These are phyloP conservation scores for Clarias pachynema DNA, from an alignment of 2,797 vertebrate genomes.

Conservation along the genomic window DNA sequence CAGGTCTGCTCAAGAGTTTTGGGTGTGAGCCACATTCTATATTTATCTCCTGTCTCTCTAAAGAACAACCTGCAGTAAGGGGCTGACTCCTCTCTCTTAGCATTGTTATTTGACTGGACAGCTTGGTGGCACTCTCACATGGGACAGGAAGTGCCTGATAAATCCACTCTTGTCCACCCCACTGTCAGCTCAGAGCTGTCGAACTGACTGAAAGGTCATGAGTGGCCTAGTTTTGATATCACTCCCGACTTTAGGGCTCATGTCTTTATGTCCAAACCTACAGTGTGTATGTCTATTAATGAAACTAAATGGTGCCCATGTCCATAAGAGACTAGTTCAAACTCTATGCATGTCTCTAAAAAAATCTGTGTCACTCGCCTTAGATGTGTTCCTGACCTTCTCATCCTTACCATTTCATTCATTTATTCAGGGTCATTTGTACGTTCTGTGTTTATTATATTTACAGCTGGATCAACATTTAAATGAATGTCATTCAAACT, in stretches of 20 bases:
- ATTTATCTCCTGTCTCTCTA: conserved; percentile 33
- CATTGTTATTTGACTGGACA: conserved; percentile 51
- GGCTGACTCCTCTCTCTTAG: conserved; percentile 20
- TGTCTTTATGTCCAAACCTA: not conserved
- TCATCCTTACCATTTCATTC: not conserved
- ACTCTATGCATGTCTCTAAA: not conserved
- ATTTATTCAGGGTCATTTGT: not conserved
- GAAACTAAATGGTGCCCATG: not conserved
- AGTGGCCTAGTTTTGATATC: conserved; percentile 39
- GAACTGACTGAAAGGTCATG: conserved; percentile 31
- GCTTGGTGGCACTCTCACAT: conserved; percentile 48
- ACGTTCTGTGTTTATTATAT: not conserved
- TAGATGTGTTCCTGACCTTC: conserved; percentile 4
- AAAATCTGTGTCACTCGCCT: not conserved
- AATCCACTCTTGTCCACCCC: conserved; percentile 25
- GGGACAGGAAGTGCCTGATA: conserved; percentile 38
- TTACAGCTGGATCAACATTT: not conserved
- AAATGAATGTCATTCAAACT: not conserved
- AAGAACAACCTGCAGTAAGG: conserved; percentile 30
- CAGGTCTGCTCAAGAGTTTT: conserved; percentile 22
- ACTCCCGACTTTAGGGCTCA: not conserved
- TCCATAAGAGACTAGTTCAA: not conserved
- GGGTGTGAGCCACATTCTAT: conserved; percentile 30
- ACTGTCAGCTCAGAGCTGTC: conserved; percentile 31
- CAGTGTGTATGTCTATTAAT: conserved; percentile 4